Percentiles rank a stretch among this genome's conserved stretches.
phyloP scores from a whole-genome alignment of 2,888 invertebrate genomes.

The Caenorhabditis becei region DNA sequence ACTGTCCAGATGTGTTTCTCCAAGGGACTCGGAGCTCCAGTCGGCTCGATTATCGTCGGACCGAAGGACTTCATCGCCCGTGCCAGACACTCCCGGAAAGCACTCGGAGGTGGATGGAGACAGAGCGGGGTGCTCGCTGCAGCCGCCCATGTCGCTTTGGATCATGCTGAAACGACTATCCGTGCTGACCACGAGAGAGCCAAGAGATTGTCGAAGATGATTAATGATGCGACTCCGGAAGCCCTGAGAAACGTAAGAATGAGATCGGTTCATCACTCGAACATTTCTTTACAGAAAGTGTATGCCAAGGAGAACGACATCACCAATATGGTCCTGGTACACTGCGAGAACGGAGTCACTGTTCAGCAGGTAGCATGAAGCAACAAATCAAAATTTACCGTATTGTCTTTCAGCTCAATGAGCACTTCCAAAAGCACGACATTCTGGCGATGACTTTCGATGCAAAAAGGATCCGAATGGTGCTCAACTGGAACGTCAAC shows the following conservation, averaged over 20 bases:
- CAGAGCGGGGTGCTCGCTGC: slow-evolving; percentile 94
- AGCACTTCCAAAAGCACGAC: slow-evolving; percentile 66
- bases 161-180: slow-evolving; percentile 87
- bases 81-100: slow-evolving; percentile 81
- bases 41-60: slow-evolving; percentile 91
- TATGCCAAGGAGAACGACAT: slow-evolving; percentile 64
- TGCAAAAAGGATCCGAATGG: slow-evolving; percentile 70
- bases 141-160: slow-evolving; percentile 90
- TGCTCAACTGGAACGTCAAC: slow-evolving; percentile 69
- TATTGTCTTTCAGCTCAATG: slow-evolving; percentile 55
- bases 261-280: neutral
- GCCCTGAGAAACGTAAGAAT: slow-evolving; percentile 50
- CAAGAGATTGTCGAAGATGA: slow-evolving; percentile 69
- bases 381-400: no score
- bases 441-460: slow-evolving; percentile 76
- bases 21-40: slow-evolving; percentile 89
- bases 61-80: slow-evolving; percentile 78
- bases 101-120: slow-evolving; percentile 94
- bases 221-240: slow-evolving; percentile 67
- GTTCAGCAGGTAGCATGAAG: slow-evolving; percentile 63
- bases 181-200: slow-evolving; percentile 87
- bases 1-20: slow-evolving; percentile 92
- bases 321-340: slow-evolving; percentile 75
- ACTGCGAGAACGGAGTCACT: slow-evolving; percentile 64
- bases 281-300: slow-evolving; percentile 60